phyloP scores from a whole-genome alignment of 2,888 invertebrate genomes.

The Drosophila maculinotata region DNA sequence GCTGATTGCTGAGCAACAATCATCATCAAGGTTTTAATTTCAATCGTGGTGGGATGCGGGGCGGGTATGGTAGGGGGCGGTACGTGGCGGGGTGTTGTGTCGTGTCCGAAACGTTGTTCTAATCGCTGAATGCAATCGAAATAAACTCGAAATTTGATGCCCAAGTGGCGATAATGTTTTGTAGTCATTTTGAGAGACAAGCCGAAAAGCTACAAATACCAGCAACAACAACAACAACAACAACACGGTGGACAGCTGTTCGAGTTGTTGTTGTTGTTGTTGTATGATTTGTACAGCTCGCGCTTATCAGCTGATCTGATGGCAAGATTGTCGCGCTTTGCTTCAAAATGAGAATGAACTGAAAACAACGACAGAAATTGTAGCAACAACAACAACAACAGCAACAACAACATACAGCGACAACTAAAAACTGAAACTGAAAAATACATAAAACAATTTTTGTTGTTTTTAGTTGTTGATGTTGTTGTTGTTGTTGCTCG shows the following conservation, averaged over 20 bases:
- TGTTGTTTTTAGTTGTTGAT: conserved; percentile 26
- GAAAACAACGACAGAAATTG: conserved; percentile 66
- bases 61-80: background rate
- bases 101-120: conserved; percentile 33
- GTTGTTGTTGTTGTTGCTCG: conserved; percentile 52
- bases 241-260: conserved; percentile 65
- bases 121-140: conserved; percentile 58
- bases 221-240: conserved; percentile 33
- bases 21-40: conserved; percentile 30
- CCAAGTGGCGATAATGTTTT: conserved; percentile 69
- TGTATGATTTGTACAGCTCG: conserved; percentile 78
- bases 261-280: conserved; percentile 57
- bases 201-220: conserved; percentile 28
- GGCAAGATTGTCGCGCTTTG: conserved; percentile 80
- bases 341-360: conserved; percentile 79
- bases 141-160: conserved; percentile 73
- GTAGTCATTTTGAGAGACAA: conserved; percentile 67
- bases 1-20: conserved; percentile 39
- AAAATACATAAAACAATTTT: conserved; percentile 57
- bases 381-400: conserved; percentile 55
- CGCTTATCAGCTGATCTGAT: conserved; percentile 78
- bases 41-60: background rate
- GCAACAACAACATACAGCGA: conserved; percentile 33
- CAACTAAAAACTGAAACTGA: conserved; percentile 44
- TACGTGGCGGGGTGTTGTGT: background rate